Conservation (phyloP, 2,797 vertebrate species). For the Semotilus atromaculatus region DNA sequence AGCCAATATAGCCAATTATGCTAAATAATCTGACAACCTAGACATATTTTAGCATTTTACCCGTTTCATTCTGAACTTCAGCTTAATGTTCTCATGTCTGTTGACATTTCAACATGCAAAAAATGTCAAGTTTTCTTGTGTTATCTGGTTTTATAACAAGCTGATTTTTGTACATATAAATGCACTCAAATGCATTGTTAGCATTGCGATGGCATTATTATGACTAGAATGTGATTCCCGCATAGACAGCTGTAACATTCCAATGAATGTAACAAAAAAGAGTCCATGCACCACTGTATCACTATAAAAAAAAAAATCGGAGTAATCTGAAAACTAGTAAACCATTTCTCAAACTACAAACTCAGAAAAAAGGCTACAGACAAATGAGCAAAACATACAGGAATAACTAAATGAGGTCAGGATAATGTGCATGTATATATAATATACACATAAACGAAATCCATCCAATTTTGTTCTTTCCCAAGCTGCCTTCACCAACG, state of each 20-base stretch:
- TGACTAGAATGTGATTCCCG: neutral
- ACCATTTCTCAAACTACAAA: conserved; percentile 3
- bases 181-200: neutral
- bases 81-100: too few relatives aligned
- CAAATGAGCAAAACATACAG: conserved; percentile 13
- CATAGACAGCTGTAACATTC: neutral
- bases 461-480: conserved; percentile 46
- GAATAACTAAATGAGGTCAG: conserved; percentile 50
- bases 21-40: neutral
- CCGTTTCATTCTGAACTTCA: neutral
- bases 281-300: neutral
- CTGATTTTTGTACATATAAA: neutral
- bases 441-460: conserved; percentile 37
- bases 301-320: neutral
- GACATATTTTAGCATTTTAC: neutral
- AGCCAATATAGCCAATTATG: neutral
- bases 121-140: neutral
- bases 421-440: conserved; percentile 41
- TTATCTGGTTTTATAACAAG: neutral
- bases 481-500: conserved; percentile 46
- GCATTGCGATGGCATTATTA: conserved; percentile 3
- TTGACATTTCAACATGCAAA: neutral
- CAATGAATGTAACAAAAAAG: neutral
- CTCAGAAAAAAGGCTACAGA: neutral
- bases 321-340: neutral